Evolutionary conservation across 92 coral and sea anemone genomes (phyloP), one percentile per base, ranked within the genome.

Genomic region (Pocillopora grandis): DNA sequence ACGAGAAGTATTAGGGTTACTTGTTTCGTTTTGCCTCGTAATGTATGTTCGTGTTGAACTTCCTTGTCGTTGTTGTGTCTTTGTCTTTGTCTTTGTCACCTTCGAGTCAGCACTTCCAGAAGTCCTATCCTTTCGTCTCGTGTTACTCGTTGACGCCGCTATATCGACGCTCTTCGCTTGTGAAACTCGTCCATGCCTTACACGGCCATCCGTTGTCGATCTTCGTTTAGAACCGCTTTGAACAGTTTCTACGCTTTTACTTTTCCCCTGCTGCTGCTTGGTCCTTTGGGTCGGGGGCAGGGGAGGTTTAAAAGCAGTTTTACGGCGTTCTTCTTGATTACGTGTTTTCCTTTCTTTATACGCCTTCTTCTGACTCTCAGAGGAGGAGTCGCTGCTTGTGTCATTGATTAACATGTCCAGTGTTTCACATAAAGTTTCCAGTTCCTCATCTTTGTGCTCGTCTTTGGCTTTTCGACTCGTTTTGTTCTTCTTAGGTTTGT

Each of bases 401-500:
- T 81, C 85, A 31, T 71, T 58, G 69, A 81, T 81, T 71, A 81
- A 58, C 55, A 58, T 79, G 76, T 90, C 91, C 21, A 90, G 66
- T 23, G 93, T 90, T 33, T 84, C 82, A 65, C 88, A 84, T 58
- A 90, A 78, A 72, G 86, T 79, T 56, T 87, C 86, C 16, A 83
- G 31, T 78, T 90, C 91, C 14, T 83, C 72, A 60, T 68, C 87
- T 37, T 68, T 60, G 19, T 72, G 58, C 10, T 80, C 55, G 18
- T 85, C 77, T 64, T 60, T 66, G 20, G 56, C 23, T 13, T 56
- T 49, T 9, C 62, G 66, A 11, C 74, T 62, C 17, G 66, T 73
- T 75, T 75, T 80, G 60, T 77, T 63, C 18, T 75, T 74, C 70
- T 75, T 75, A 66, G 77, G 31, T 58, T 78, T 75, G 19, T 58